A percentile compares a stretch with the other conserved stretches of the same genome.
phyloP scores from a whole-genome alignment of 2,797 vertebrate species.

The Setipinna tenuifilis region DNA sequence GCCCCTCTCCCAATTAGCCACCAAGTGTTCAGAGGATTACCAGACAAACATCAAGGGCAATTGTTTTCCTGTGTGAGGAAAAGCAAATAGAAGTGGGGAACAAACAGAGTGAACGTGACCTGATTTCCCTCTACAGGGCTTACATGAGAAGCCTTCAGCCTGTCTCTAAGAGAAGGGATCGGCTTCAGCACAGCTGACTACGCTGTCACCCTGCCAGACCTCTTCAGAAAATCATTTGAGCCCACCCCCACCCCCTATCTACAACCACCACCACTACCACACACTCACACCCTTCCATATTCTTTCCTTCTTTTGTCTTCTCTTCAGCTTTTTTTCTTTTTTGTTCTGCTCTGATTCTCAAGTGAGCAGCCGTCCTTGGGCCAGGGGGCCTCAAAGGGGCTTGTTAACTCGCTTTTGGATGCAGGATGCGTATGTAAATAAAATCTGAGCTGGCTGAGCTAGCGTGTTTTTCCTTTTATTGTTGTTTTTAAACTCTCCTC shows the following conservation, averaged over 20 bases:
- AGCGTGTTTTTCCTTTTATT: constrained; percentile 41
- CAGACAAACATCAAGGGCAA: not conserved
- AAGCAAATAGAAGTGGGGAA: not conserved
- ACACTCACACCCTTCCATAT: not conserved
- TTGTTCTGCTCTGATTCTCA: constrained; percentile 10
- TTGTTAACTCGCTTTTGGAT: constrained; percentile 48
- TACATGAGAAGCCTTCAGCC: constrained; percentile 40
- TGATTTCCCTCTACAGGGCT: constrained; percentile 40
- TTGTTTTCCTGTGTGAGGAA: not conserved
- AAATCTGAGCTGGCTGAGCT: constrained; percentile 57
- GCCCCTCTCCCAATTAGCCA: constrained; percentile 65
- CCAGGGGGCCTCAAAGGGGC: constrained; percentile 33
- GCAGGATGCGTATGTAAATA: constrained; percentile 54
- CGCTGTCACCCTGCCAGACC: constrained; percentile 41
- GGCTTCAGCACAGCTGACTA: constrained; percentile 38
- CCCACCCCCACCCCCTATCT: not conserved
- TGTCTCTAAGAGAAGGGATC: constrained; percentile 39
- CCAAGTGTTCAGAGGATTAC: constrained; percentile 9
- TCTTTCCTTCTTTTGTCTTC: constrained; percentile 23
- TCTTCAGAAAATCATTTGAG: constrained; percentile 29
- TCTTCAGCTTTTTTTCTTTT: constrained; percentile 9
- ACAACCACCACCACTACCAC: not conserved
- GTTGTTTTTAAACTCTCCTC: constrained; percentile 36
- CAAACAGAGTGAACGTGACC: constrained; percentile 26
- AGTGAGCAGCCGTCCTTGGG: constrained; percentile 17